Evolutionary conservation across 2,797 vertebrate genomes (phyloP).

Genomic region (Pachyuromys duprasi): DNA sequence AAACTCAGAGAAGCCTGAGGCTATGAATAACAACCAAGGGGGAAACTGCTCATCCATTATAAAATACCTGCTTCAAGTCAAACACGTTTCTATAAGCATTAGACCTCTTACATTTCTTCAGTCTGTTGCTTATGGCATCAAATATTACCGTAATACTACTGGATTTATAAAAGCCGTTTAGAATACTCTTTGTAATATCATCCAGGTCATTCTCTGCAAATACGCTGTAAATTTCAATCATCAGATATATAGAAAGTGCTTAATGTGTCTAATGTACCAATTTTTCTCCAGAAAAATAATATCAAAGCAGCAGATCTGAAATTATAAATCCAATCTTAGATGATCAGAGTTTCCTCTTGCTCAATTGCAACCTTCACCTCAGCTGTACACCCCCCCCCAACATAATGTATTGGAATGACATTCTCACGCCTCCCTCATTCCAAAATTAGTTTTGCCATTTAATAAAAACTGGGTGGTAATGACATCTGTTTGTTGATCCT

Average conservation of each 20-base stretch:
- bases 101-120: neutral
- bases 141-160: neutral
- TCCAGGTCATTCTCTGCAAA: constrained; percentile 27
- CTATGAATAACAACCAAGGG: neutral
- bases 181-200: neutral
- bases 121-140: neutral
- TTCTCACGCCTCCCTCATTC: constrained; percentile 48
- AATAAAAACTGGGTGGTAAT: constrained; percentile 69
- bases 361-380: neutral
- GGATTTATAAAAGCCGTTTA: neutral
- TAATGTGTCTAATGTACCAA: neutral
- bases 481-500: constrained; percentile 84
- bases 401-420: constrained; percentile 33
- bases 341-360: neutral
- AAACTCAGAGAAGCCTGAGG: neutral
- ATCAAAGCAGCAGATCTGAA: neutral
- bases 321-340: constrained; percentile 11
- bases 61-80: constrained; percentile 7
- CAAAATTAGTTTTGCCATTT: constrained; percentile 83
- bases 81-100: neutral
- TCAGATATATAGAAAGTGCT: neutral
- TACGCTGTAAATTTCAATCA: neutral
- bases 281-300: constrained; percentile 47
- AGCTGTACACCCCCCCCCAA: neutral
- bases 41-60: neutral